These are phyloP conservation scores for Malurus leucopterus DNA, from an alignment of 2,797 vertebrate genomes.

Conservation along the genomic window DNA sequence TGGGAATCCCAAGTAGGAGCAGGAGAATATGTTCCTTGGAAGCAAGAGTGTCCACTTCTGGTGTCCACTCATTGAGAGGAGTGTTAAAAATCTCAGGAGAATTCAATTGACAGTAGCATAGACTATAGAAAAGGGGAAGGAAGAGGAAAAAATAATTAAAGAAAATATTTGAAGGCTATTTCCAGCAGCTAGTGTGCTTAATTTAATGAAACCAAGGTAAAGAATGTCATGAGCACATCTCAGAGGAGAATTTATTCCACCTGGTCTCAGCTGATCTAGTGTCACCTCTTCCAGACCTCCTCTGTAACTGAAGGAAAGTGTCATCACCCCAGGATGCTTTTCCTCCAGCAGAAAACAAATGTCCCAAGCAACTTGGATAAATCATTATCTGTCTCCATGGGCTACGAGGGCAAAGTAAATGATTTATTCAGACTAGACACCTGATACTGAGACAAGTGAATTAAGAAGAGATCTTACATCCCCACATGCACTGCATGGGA, in stretches of 20 bases:
- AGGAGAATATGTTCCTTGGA: neutral
- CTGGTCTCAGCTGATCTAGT: neutral
- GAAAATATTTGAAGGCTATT: neutral
- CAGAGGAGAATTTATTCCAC: neutral
- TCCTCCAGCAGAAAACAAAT: neutral
- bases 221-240: neutral
- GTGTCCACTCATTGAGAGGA: neutral
- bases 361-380: neutral
- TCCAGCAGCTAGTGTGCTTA: neutral
- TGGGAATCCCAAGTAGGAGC: neutral
- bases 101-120: neutral
- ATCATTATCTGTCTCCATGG: neutral
- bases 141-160: neutral
- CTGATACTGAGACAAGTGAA: slow-evolving; percentile 14
- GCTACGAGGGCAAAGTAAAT: neutral
- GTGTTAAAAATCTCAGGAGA: neutral
- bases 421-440: neutral
- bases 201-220: neutral
- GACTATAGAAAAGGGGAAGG: neutral
- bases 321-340: neutral
- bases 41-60: neutral
- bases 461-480: slow-evolving; percentile 22
- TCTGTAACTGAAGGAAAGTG: neutral
- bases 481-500: neutral
- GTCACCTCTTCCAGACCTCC: neutral